These are phyloP conservation scores for Ispidina picta DNA, from an alignment of 2,797 vertebrate genomes.

Conservation along the genomic window DNA sequence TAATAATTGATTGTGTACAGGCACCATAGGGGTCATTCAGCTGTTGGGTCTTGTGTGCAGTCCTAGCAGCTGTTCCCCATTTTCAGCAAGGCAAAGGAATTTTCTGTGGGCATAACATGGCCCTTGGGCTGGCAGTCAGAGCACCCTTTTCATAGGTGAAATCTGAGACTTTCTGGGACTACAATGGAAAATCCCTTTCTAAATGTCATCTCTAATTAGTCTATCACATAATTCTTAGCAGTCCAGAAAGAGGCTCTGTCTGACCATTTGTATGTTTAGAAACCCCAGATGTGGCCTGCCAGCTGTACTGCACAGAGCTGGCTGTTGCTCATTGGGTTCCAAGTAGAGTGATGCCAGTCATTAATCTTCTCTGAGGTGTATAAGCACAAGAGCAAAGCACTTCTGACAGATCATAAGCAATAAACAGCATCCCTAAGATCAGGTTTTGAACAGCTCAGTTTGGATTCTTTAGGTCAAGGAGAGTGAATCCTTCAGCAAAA, in stretches of 20 bases:
- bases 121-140: slow-evolving; percentile 20
- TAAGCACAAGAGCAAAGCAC: neutral
- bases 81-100: slow-evolving; percentile 49
- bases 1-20: slow-evolving; percentile 46
- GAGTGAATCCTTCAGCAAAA: neutral
- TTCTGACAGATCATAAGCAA: neutral
- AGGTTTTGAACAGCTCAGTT: neutral
- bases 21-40: slow-evolving; percentile 16
- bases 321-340: neutral
- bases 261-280: neutral
- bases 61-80: slow-evolving; percentile 45
- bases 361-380: neutral
- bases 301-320: neutral
- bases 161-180: neutral
- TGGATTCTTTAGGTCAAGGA: neutral
- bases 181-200: slow-evolving; percentile 21
- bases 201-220: slow-evolving; percentile 38
- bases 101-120: slow-evolving; percentile 3
- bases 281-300: neutral
- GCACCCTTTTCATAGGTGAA: slow-evolving; percentile 14
- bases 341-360: neutral
- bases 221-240: neutral
- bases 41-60: neutral
- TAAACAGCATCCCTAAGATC: neutral
- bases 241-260: slow-evolving; percentile 1